phyloP scores from a whole-genome alignment of 2,113 vertebrate species.

The Grus americana region DNA sequence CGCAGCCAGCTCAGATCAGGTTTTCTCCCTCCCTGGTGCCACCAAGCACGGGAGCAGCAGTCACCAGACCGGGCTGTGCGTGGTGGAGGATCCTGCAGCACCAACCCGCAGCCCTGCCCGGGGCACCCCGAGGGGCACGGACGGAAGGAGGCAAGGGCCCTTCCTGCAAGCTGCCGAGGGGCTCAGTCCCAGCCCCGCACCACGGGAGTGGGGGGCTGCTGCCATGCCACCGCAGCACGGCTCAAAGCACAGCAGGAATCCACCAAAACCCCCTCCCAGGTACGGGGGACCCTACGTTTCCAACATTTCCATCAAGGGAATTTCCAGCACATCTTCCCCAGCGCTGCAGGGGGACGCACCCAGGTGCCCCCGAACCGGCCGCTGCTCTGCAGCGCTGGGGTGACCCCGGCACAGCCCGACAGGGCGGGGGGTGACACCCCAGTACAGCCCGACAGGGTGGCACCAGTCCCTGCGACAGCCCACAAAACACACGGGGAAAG shows the following conservation, averaged over 20 bases:
- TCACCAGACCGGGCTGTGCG: accelerated
- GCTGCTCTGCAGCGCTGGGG: not conserved
- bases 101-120: accelerated
- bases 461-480: not conserved
- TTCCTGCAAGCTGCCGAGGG: too few relatives aligned
- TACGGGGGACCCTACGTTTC: accelerated
- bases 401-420: not conserved
- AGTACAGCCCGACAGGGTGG: not conserved
- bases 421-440: not conserved
- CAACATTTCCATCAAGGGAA: accelerated
- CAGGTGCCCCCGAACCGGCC: accelerated
- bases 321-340: not conserved
- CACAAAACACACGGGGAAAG: not conserved
- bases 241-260: not conserved
- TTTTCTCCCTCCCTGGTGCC: not conserved
- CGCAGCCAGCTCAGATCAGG: accelerated
- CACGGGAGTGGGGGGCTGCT: not conserved
- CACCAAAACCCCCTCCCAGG: not conserved
- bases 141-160: not conserved
- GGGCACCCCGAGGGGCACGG: too few relatives aligned
- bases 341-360: accelerated
- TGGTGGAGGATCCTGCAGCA: not conserved
- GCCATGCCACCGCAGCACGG: accelerated
- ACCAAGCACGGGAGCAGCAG: accelerated
- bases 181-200: not conserved